These are phyloP conservation scores for Metellina segmentata DNA, from an alignment of 2,888 invertebrate species.

Conservation along the genomic window DNA sequence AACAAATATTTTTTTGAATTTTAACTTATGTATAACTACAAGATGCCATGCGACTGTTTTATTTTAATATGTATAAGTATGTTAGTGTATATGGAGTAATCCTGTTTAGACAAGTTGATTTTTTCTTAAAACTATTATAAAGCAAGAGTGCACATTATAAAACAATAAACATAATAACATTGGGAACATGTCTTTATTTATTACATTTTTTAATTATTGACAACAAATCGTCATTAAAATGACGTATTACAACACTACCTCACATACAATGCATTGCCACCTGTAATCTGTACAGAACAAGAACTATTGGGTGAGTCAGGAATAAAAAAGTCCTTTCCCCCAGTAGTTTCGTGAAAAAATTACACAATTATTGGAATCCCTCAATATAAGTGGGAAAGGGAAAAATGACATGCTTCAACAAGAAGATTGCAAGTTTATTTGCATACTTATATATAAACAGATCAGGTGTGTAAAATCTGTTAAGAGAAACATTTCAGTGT, in stretches of 20 bases:
- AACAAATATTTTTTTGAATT: too few species aligned
- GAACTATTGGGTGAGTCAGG: conserved; percentile 25
- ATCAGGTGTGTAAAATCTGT: conserved; percentile 56
- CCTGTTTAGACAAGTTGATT: too few species aligned
- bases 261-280: conserved; percentile 76
- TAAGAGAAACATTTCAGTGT: conserved; percentile 8
- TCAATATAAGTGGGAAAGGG: conserved; percentile 62
- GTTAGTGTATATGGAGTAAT: too few species aligned
- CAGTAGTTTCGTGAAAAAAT: conserved; percentile 56
- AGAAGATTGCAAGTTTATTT: conserved; percentile 66
- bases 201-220: conserved; percentile 74
- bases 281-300: conserved; percentile 76
- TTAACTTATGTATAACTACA: too few species aligned
- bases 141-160: too few species aligned
- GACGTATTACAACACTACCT: conserved; percentile 74
- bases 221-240: conserved; percentile 71
- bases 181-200: conserved; percentile 75
- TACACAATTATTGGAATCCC: conserved; percentile 64
- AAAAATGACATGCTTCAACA: conserved; percentile 65
- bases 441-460: conserved; percentile 63
- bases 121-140: too few species aligned
- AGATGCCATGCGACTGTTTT: too few species aligned
- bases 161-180: not conserved
- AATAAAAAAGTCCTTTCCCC: conserved; percentile 38
- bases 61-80: too few species aligned